Percentiles rank a stretch among this genome's conserved stretches.
These are phyloP conservation scores for Oryzias sinensis DNA, from an alignment of 2,797 vertebrate genomes.

Conservation along the genomic window DNA sequence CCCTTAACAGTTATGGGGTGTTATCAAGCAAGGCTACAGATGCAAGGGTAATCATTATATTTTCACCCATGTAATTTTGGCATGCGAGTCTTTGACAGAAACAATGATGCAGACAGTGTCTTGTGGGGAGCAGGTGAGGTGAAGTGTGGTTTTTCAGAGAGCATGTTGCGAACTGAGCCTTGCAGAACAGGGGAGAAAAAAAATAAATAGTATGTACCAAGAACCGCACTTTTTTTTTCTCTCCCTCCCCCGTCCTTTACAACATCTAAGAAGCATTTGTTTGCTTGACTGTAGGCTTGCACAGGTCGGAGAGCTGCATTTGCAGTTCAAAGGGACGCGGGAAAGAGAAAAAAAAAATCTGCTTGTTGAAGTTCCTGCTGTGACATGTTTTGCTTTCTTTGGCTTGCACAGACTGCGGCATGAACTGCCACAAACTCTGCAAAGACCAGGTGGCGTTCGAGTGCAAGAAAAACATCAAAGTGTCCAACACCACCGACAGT, in stretches of 20 bases:
- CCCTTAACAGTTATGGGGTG: constrained; percentile 86
- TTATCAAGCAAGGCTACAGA: constrained; percentile 95
- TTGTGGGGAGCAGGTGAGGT: constrained; percentile 48
- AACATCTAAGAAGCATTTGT: constrained; percentile 52
- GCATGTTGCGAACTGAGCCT: constrained; percentile 46
- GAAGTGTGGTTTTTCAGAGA: constrained; percentile 59
- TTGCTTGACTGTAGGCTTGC: constrained; percentile 46
- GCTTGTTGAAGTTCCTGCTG: constrained; percentile 47
- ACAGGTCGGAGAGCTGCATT: constrained; percentile 42
- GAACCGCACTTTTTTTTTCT: constrained; percentile 45
- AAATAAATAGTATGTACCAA: constrained; percentile 29
- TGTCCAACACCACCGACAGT: constrained; percentile 71
- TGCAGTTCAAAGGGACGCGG: constrained; percentile 54
- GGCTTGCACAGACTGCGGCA: constrained; percentile 84
- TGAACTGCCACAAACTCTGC: constrained; percentile 97
- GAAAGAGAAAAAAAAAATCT: constrained; percentile 3
- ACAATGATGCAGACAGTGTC: constrained; percentile 2
- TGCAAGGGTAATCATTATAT: constrained; percentile 86
- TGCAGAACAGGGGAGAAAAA: constrained; percentile 43
- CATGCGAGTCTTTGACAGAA: constrained; percentile 8
- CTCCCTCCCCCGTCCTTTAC: constrained; percentile 48
- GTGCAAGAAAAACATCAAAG: constrained; percentile 85
- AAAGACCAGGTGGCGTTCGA: constrained; percentile 94
- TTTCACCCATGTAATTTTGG: neutral
- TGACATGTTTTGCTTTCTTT: constrained; percentile 52